Conservation (phyloP, 2,888 invertebrate genomes). For the Galerucella pusilla region DNA sequence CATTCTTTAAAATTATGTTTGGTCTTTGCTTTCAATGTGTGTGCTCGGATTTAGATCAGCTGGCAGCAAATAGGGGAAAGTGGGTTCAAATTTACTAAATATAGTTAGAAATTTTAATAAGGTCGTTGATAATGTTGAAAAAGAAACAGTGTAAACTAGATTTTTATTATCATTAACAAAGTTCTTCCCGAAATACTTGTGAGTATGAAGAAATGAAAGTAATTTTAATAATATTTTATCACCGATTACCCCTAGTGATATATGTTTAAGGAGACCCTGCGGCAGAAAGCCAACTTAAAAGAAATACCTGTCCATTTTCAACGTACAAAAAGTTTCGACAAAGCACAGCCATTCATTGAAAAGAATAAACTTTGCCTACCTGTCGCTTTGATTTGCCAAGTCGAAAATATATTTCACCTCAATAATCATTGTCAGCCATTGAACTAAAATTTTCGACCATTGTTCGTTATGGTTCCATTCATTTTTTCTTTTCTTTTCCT, state of each 20-base stretch:
- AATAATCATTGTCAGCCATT: conserved; percentile 61
- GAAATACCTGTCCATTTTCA: conserved; percentile 62
- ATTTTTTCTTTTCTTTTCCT: conserved; percentile 47
- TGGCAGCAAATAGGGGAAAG: conserved; percentile 35
- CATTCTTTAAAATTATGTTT: conserved; percentile 50
- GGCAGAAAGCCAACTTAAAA: conserved; percentile 57
- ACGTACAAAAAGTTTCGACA: conserved; percentile 56
- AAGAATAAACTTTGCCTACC: conserved; percentile 62
- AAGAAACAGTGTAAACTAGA: too few relatives aligned
- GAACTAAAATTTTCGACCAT: conserved; percentile 49
- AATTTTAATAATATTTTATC: not conserved
- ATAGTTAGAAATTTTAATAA: too few relatives aligned
- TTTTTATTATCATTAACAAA: too few relatives aligned
- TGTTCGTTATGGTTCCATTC: conserved; percentile 51
- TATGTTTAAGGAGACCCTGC: conserved; percentile 47
- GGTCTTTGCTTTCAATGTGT: conserved; percentile 45
- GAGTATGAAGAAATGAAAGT: too few relatives aligned
- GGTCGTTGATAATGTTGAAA: too few relatives aligned
- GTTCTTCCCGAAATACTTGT: too few relatives aligned
- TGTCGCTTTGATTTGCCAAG: conserved; percentile 63
- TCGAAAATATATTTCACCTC: conserved; percentile 63
- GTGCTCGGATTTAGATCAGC: conserved; percentile 40
- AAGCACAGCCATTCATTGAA: conserved; percentile 54
- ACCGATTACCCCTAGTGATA: not conserved
- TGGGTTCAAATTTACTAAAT: conserved; percentile 3